Evolutionary conservation across 2,113 vertebrate genomes (phyloP), one percentile per base, ranked within the genome.

Genomic region (Podiceps cristatus): DNA sequence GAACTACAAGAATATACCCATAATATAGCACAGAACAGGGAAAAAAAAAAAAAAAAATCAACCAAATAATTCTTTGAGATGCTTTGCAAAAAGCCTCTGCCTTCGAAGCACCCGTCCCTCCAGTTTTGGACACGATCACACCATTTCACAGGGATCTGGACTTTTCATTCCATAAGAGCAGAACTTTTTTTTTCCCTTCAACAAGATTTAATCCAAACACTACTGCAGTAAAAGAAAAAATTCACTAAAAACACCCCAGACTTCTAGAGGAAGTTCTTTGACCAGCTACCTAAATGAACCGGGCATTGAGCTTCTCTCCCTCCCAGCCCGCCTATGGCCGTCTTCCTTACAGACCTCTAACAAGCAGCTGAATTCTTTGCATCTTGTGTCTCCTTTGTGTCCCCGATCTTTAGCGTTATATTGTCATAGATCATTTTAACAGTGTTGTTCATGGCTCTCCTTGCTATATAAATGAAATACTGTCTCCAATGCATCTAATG

Each of bases 241-340:
- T 7, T 16, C 7, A n/a, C 4, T 13, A 5, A 35, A 24, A 1
- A 23, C 13, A 22, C 2, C 6, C 5, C 22, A 33, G 9, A 42
- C 11, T 42, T 42, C 33, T 56, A 52, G 7, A 52, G 9, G 20
- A 69, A 62, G 3, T 49, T 55, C 20, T 76, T 58, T 44, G 23
- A 44, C 14, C 12, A 42, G 11, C 22, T 20, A 8, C 42, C 9
- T 35, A 33, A 62, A 67, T 17, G 17, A 67, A 7, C 6, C 23
- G 14, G 49, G 18, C 25, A 31, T n/a, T n/a, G 19, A 55, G 15
- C n/a, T 63, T 4, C 13, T 13, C 28, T 17, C 8, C 8, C 9
- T 27, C 33, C 28, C 37, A 66, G 14, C 4, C 40, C 73, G 11
- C 28, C 28, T 33, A 6, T 2, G 2, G 9, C 9, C 42, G 7